A percentile compares a stretch with the other conserved stretches of the same genome.
Conservation (phyloP, 2,797 vertebrate genomes). For the Chaetodon trifasciatus region DNA sequence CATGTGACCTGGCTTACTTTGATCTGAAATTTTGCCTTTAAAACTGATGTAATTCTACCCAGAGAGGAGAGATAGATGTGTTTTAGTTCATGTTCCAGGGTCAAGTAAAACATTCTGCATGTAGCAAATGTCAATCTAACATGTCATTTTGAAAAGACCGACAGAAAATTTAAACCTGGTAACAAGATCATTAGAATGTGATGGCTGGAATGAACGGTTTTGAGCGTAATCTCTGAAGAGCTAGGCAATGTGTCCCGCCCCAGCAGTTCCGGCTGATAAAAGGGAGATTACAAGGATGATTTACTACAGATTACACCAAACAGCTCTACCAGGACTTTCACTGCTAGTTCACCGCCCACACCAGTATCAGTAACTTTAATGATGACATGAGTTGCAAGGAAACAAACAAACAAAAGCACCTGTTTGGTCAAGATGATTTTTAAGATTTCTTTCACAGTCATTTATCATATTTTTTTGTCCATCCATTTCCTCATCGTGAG, state of each 20-base stretch:
- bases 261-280: slow-evolving; percentile 72
- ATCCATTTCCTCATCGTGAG: slow-evolving; percentile 42
- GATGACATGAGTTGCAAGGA: background rate
- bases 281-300: slow-evolving; percentile 80
- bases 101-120: background rate
- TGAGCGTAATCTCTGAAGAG: slow-evolving; percentile 72
- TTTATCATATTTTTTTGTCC: slow-evolving; percentile 33
- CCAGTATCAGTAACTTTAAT: slow-evolving; percentile 14
- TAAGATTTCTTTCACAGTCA: background rate
- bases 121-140: background rate
- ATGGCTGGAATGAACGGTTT: slow-evolving; percentile 61
- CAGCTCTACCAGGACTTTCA: slow-evolving; percentile 30
- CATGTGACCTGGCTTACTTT: slow-evolving; percentile 3
- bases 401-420: slow-evolving; percentile 15
- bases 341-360: background rate
- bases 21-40: background rate
- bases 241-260: slow-evolving; percentile 37
- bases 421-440: slow-evolving; percentile 3
- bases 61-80: background rate
- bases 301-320: slow-evolving; percentile 76
- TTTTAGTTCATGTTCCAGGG: background rate
- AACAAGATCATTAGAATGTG: slow-evolving; percentile 52
- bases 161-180: slow-evolving; percentile 33
- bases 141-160: background rate
- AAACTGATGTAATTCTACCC: background rate